phyloP scores from a whole-genome alignment of 2,113 vertebrate species.

The Corythornis cristatus region DNA sequence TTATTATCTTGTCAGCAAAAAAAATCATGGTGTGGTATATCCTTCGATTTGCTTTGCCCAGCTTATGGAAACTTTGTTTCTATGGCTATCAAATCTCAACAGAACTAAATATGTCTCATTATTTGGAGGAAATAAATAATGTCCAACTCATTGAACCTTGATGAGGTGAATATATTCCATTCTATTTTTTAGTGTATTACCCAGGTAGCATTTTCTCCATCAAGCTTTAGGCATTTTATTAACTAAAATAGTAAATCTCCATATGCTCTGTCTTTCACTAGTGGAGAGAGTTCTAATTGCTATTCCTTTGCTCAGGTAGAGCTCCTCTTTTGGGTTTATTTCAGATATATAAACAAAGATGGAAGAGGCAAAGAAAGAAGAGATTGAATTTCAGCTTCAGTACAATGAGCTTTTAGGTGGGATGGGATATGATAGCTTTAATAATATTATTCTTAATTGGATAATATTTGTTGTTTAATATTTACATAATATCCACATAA shows the following conservation, averaged over 20 bases:
- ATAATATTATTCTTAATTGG: background rate
- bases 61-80: background rate
- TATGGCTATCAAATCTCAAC: background rate
- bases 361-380: background rate
- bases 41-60: background rate
- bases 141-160: background rate
- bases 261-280: background rate
- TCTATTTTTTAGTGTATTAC: background rate
- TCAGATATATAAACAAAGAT: background rate
- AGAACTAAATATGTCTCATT: background rate
- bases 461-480: background rate
- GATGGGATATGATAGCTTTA: background rate
- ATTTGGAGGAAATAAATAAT: background rate
- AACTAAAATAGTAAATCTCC: background rate
- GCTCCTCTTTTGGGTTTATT: background rate
- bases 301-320: background rate
- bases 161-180: background rate
- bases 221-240: background rate
- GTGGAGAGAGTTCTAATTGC: background rate
- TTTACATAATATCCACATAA: background rate
- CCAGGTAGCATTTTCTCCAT: background rate
- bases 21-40: background rate
- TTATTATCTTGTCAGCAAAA: background rate
- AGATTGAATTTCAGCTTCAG: background rate
- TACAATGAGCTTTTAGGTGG: background rate